These are phyloP conservation scores for Noturus placidus DNA, from an alignment of 2,113 vertebrate genomes.

Conservation along the genomic window DNA sequence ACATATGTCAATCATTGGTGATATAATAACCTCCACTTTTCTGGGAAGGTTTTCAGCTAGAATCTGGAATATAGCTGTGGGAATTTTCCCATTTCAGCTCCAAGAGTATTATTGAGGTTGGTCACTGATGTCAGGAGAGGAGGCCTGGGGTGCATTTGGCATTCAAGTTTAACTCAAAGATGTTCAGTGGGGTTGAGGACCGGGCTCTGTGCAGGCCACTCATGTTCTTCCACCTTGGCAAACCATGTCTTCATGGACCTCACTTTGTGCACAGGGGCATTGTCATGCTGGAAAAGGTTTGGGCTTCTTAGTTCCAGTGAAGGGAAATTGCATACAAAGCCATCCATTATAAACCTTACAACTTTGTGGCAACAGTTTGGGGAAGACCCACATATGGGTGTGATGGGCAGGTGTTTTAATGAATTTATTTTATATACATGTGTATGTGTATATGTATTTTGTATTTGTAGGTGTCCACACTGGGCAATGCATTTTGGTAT, in stretches of 20 bases:
- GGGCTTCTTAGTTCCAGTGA: background rate
- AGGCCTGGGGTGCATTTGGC: background rate
- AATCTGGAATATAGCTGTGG: background rate
- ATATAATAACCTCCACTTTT: background rate
- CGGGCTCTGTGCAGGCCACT: background rate
- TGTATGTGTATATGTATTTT: no score
- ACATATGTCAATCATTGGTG: background rate
- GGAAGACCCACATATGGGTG: background rate
- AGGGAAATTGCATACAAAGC: background rate
- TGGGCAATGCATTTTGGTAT: background rate
- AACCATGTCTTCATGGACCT: background rate
- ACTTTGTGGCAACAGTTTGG: background rate
- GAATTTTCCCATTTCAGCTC: background rate
- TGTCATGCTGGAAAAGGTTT: background rate
- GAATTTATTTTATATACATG: no score
- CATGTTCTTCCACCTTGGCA: background rate
- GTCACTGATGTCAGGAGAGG: background rate
- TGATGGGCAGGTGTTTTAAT: background rate
- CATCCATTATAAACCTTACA: background rate
- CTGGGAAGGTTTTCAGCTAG: background rate
- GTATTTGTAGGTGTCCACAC: background rate
- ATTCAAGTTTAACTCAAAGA: background rate
- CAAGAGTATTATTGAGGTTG: background rate
- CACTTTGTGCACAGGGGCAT: background rate
- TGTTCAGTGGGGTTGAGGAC: background rate